A percentile compares a stretch with the other conserved stretches of the same genome.
phyloP scores from a whole-genome alignment of 2,888 invertebrate genomes.

The Athalia rosae region DNA sequence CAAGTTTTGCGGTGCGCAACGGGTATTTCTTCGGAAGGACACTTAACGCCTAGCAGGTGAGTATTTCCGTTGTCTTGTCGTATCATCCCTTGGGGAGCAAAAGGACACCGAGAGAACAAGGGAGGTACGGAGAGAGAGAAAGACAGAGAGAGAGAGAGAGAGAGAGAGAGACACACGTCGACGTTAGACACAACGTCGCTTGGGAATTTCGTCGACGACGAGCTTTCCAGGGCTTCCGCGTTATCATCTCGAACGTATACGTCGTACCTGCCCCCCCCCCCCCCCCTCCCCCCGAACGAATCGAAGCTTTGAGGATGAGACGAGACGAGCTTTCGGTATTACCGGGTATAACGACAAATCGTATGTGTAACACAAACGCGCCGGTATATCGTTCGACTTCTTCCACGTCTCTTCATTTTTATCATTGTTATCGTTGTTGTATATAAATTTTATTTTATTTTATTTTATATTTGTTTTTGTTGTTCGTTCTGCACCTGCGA shows the following conservation, averaged over 20 bases:
- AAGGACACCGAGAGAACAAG: not conserved
- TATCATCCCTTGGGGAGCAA: slow-evolving; percentile 24
- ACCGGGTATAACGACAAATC: slow-evolving; percentile 66
- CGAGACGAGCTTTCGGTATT: slow-evolving; percentile 21
- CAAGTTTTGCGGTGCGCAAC: too few species aligned
- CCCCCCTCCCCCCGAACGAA: not conserved
- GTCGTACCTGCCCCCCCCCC: too few species aligned
- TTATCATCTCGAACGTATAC: slow-evolving; percentile 27
- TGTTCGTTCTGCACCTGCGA: not conserved
- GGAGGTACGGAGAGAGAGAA: too few species aligned
- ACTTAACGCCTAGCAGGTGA: slow-evolving; percentile 11
- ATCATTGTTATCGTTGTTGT: too few species aligned
- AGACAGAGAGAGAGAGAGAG: not conserved
- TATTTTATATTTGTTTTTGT: too few species aligned
- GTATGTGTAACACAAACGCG: slow-evolving; percentile 63
- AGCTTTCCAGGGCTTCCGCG: slow-evolving; percentile 33
- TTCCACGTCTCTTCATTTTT: slow-evolving; percentile 50
- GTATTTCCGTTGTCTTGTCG: slow-evolving; percentile 10
- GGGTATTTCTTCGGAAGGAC: not conserved
- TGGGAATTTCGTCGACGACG: slow-evolving; percentile 24
- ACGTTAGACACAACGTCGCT: slow-evolving; percentile 20
- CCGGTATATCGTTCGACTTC: slow-evolving; percentile 61
- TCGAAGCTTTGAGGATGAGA: not conserved
- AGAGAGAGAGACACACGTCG: slow-evolving; percentile 29
- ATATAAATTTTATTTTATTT: too few species aligned